Base-by-base conservation (phyloP, 37 sponge, comb jelly and placozoan species). In the Tethya wilhelma region DNA sequence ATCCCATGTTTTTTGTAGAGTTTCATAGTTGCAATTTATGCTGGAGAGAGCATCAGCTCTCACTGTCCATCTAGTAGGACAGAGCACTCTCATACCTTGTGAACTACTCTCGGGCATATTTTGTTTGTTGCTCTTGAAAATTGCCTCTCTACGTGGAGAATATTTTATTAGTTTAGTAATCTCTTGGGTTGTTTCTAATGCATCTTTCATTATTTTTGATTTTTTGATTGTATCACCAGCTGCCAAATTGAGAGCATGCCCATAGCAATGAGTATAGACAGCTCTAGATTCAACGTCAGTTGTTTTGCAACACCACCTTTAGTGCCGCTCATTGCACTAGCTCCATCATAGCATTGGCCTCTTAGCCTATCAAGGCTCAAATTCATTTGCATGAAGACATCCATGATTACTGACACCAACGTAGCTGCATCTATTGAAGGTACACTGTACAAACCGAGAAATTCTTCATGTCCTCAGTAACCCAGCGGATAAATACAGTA, bases 281-380 rank as follows among this genome's bases (percentile, higher is more conserved):
- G 83, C 87, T 36, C 87, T 75, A 22, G 78, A 73, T 31, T 88
- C 82, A n/a, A n/a, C n/a, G n/a, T n/a, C n/a, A 90, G 69, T 59
- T 25, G 56, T 30, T 53, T 69, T 32, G 90, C 85, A 1, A 90
- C 78, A 49, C 85, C 90, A 58, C 23, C 28, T 42, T 62, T 90
- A 32, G 23, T 20, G 12, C 85, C 85, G 28, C 45, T 37, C 80
- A 90, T 90, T 37, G 69, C 41, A 29, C 63, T 37, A 28, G 81
- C 90, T 9, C 81, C 81, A 80, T 89, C 90, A 29, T 83, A 89
- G 33, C 90, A 89, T 31, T 89, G 90, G 1, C 90, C 81, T 17
- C 81, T 5, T 1, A 69, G n/a, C 34, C 69, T 84, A 7, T 36
- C 29, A 17, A 78, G 11, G 26, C 77, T 36, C 25, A 93, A 33